A percentile compares a stretch with the other conserved stretches of the same genome.
Conservation (phyloP, 2,797 vertebrate species). For the Sebastes jordani region DNA sequence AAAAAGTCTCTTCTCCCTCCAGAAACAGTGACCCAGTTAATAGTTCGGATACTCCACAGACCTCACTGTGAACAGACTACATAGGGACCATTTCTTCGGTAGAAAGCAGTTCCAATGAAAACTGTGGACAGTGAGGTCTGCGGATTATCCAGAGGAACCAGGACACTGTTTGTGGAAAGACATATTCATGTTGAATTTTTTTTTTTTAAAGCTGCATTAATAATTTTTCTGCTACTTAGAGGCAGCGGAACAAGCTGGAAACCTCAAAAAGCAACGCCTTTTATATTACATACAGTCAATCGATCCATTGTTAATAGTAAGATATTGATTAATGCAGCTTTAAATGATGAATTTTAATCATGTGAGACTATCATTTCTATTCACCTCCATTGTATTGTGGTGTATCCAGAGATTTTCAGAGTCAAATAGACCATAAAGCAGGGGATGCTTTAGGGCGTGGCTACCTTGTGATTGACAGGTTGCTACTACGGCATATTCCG, state of each 20-base stretch:
- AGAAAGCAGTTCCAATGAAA: constrained; percentile 8
- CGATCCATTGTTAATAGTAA: not conserved
- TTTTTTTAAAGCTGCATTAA: not conserved
- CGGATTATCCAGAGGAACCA: not conserved
- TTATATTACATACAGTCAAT: no score
- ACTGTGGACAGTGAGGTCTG: constrained; percentile 12
- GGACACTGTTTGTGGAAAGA: not conserved
- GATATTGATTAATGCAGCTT: not conserved
- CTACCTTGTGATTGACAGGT: no score
- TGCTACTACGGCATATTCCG: no score
- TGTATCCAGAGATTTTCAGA: not conserved
- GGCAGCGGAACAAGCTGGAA: not conserved
- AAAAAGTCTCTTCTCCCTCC: not conserved
- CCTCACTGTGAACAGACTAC: not conserved
- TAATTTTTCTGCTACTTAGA: not conserved
- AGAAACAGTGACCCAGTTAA: not conserved
- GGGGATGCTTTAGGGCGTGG: fast-evolving
- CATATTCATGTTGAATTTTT: not conserved
- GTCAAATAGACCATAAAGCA: not conserved
- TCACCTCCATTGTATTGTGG: not conserved
- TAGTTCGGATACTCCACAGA: not conserved
- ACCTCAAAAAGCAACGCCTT: not conserved
- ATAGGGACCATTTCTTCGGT: not conserved
- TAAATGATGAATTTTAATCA: not conserved
- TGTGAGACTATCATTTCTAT: not conserved